A percentile compares a stretch with the other conserved stretches of the same genome.
Evolutionary conservation across 2,888 invertebrate species (phyloP).

Genomic region (Oscheius myriophilus): DNA sequence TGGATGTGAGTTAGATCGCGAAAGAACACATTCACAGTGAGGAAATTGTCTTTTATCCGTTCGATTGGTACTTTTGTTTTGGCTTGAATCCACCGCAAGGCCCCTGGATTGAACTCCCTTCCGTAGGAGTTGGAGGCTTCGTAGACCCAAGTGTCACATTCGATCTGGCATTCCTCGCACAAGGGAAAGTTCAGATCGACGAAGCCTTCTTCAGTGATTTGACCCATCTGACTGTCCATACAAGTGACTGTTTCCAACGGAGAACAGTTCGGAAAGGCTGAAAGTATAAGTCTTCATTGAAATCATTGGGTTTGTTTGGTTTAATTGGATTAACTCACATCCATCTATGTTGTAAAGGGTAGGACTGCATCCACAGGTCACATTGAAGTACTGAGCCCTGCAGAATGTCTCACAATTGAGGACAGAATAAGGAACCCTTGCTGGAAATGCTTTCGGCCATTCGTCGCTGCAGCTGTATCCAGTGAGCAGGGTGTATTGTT

Average conservation of each 20-base stretch:
- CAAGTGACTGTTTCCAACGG: conserved; percentile 48
- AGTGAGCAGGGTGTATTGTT: conserved; percentile 49
- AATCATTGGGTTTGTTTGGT: neutral
- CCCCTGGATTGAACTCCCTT: conserved; percentile 55
- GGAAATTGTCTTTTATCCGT: conserved; percentile 54
- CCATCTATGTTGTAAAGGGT: conserved; percentile 53
- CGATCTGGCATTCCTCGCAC: conserved; percentile 42
- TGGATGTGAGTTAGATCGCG: conserved; percentile 65
- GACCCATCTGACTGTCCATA: conserved; percentile 33
- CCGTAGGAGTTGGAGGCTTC: conserved; percentile 67
- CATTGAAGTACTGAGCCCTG: conserved; percentile 46
- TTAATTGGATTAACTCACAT: conserved; percentile 9
- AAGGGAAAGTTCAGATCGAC: conserved; percentile 33
- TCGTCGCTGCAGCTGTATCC: conserved; percentile 55
- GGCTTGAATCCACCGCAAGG: conserved; percentile 51
- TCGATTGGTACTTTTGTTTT: conserved; percentile 36
- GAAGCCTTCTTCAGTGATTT: neutral
- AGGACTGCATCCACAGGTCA: conserved; percentile 54
- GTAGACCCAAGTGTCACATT: conserved; percentile 57
- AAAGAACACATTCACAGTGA: conserved; percentile 62
- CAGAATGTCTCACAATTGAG: conserved; percentile 51
- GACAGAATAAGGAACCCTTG: conserved; percentile 42
- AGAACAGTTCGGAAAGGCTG: conserved; percentile 46
- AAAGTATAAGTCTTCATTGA: neutral
- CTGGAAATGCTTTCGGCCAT: conserved; percentile 44